Evolutionary conservation across 2,888 invertebrate species (phyloP).

Genomic region (Yponomeuta plumbellus): DNA sequence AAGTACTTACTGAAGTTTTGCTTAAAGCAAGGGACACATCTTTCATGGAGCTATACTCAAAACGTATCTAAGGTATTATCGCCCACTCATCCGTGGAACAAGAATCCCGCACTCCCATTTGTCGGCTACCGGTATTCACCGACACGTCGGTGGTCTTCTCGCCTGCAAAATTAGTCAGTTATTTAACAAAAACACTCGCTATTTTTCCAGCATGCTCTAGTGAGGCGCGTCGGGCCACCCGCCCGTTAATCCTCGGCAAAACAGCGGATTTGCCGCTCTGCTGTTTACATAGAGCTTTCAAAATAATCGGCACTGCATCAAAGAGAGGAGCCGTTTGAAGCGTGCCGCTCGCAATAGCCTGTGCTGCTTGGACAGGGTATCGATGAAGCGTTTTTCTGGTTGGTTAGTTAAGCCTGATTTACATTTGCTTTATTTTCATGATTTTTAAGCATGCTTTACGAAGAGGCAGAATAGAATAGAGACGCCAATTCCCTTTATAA

Average conservation of each 20-base stretch:
- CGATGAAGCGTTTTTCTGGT: no score
- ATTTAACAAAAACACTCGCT: slow-evolving; percentile 9
- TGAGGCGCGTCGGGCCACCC: slow-evolving; percentile 20
- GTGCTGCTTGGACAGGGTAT: no score
- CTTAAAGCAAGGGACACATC: not conserved
- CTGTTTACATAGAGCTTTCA: slow-evolving; percentile 30
- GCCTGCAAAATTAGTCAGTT: not conserved
- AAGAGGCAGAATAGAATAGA: no score
- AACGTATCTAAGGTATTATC: not conserved
- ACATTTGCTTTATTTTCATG: no score
- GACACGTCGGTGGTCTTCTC: not conserved
- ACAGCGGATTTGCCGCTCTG: slow-evolving; percentile 32
- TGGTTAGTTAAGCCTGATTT: no score
- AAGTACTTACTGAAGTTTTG: no score
- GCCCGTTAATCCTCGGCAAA: slow-evolving; percentile 25
- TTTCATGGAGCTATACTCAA: not conserved
- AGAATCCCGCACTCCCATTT: not conserved
- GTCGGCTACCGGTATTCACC: not conserved
- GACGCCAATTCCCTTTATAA: no score
- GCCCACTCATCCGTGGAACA: not conserved
- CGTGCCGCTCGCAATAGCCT: slow-evolving; percentile 4
- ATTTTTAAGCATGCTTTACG: no score
- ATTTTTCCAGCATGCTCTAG: slow-evolving; percentile 22
- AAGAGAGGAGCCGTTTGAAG: slow-evolving; percentile 23
- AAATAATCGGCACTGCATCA: slow-evolving; percentile 31